A percentile compares a stretch with the other conserved stretches of the same genome.
Conservation (phyloP, 2,797 vertebrate species). For the Austrolebias charrua region DNA sequence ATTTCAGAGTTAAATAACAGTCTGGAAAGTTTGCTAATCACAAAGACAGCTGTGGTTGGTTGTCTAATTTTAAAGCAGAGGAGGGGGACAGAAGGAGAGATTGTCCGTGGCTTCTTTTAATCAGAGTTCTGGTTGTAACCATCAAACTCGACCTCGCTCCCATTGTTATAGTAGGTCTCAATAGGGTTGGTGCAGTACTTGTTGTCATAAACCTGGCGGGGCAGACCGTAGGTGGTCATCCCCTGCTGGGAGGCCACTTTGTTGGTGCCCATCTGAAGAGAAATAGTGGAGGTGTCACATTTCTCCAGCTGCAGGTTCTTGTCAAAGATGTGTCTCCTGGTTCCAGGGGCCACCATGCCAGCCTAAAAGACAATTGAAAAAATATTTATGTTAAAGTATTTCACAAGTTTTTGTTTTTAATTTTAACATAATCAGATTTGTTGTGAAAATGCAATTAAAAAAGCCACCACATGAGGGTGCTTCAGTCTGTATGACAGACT, state of each 20-base stretch:
- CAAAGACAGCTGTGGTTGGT: slow-evolving; percentile 41
- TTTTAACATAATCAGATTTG: no score
- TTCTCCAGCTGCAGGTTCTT: slow-evolving; percentile 90
- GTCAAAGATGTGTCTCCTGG: slow-evolving; percentile 93
- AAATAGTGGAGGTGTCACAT: slow-evolving; percentile 88
- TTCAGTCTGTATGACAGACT: no score
- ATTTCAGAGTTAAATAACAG: slow-evolving; percentile 53
- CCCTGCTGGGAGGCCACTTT: slow-evolving; percentile 92
- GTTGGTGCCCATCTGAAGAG: slow-evolving; percentile 97
- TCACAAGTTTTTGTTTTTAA: no score
- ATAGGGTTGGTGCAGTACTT: slow-evolving; percentile 87
- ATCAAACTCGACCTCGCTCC: slow-evolving; percentile 78
- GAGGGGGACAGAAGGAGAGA: neutral
- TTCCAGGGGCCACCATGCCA: slow-evolving; percentile 94
- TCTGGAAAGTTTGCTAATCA: slow-evolving; percentile 47
- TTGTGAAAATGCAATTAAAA: no score
- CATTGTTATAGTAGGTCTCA: slow-evolving; percentile 74
- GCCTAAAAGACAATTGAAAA: slow-evolving; percentile 69
- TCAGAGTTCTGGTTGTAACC: slow-evolving; percentile 89
- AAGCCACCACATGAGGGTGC: no score
- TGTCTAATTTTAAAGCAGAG: slow-evolving; percentile 43
- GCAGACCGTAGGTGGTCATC: slow-evolving; percentile 93
- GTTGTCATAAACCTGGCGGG: slow-evolving; percentile 91
- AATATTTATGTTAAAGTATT: neutral
- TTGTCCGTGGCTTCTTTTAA: slow-evolving; percentile 46